Percentiles rank a stretch among this genome's conserved stretches.
phyloP scores from a whole-genome alignment of 2,888 invertebrate species.

The Doris montereyensis region DNA sequence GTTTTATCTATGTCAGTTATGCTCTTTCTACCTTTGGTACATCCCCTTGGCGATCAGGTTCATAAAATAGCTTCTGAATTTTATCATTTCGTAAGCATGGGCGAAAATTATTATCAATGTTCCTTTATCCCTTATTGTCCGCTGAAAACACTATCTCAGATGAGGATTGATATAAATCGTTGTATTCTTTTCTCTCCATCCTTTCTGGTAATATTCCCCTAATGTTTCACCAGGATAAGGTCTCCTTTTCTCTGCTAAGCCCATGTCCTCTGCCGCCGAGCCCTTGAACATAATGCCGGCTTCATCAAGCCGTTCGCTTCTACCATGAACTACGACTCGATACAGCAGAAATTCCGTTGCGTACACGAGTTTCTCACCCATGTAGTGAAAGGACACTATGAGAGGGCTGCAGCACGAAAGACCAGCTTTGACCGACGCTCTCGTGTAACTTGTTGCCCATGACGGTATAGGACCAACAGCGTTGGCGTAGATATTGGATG shows the following conservation, averaged over 20 bases:
- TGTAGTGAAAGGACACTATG: conserved; percentile 23
- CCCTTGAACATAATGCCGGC: neutral
- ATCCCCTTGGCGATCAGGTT: no score
- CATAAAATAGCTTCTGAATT: no score
- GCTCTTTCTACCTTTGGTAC: no score
- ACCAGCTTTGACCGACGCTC: neutral
- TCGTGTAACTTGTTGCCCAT: neutral
- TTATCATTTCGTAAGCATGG: no score
- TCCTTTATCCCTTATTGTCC: no score
- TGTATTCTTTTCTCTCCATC: conserved; percentile 4
- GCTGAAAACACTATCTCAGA: no score
- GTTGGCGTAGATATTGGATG: conserved; percentile 2
- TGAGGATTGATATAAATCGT: conserved; percentile 22
- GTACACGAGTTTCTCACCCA: conserved; percentile 15
- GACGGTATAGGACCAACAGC: neutral
- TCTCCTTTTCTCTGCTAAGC: neutral
- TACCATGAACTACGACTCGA: conserved; percentile 24
- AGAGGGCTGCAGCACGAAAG: conserved; percentile 4
- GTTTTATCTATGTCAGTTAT: no score
- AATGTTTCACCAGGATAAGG: conserved; percentile 6
- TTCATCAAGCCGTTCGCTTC: neutral
- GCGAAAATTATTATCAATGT: no score
- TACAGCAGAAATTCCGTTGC: conserved; percentile 11
- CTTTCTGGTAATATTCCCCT: neutral
- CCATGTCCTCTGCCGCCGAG: neutral